Base-by-base conservation (phyloP, 2,888 invertebrate genomes). In the Nesidiocoris tenuis region DNA sequence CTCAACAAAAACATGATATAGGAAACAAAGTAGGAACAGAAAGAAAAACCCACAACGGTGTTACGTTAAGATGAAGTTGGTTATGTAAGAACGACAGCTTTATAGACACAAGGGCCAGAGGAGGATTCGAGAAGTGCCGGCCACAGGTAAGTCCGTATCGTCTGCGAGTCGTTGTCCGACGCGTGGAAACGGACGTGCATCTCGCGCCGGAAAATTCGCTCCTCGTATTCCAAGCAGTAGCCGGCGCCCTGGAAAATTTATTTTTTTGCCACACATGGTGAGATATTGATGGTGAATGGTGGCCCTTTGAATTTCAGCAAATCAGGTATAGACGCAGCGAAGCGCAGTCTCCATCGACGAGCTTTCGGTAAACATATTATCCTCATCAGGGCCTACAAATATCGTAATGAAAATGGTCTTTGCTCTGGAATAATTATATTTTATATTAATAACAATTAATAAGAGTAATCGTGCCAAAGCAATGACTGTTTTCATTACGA, bases 31-130 rank as follows among this genome's bases (percentile, higher is more conserved):
- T 39, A 39, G 57, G 55, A 57, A 67, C 21, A 76, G 72, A 76
- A 54, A 77, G 76, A 77, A 74, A 77, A 64, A 77, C 76, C 76
- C 76, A 77, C 76, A 74, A 77, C 76, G 39, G 64, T 57, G 75
- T 77, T 77, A 77, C 70, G 71, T 19, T 23, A 59, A 77, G 74
- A 25, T 72, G 72, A 61, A 72, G 72, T 39, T 22, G 72, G 77
- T 84, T 85, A 94, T 76, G 95, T 95, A 79, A 94, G 88, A 59
- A 95, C 94, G 23, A 95, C 90, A 1, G 93, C 95, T 83, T 94
- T 91, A 84, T 92, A 91, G 76, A 93, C 91, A 83, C 92, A 94
- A 61, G 88, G 87, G 80, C 89, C 90, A 22, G 89, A 89, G 79
- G 81, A 80, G 1, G 85, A 84, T 82, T 92, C 91, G 84, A 93